A percentile compares a stretch with the other conserved stretches of the same genome.
phyloP scores from a whole-genome alignment of 2,888 invertebrate genomes.

The Morinoia aosen region DNA sequence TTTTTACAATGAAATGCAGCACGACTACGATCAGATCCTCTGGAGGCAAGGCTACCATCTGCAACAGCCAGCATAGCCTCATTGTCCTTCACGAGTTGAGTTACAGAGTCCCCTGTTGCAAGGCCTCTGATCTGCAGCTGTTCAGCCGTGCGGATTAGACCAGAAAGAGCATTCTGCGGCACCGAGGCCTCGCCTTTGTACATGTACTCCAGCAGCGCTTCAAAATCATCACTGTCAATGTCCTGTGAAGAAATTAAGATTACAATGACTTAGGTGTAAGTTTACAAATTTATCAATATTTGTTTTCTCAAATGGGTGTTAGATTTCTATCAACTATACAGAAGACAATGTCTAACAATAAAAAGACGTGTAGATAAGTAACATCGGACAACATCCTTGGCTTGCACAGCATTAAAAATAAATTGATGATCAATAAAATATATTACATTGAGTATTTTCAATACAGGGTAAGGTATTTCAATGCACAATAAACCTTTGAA shows the following conservation, averaged over 20 bases:
- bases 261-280: neutral
- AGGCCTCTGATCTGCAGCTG: constrained; percentile 45
- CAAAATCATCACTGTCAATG: constrained; percentile 51
- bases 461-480: no score
- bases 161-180: neutral
- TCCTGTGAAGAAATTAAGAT: neutral
- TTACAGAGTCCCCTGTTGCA: neutral
- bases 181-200: constrained; percentile 42
- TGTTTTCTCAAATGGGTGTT: no score
- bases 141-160: constrained; percentile 34
- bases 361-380: no score
- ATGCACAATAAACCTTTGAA: no score
- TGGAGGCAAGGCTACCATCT: neutral
- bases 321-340: no score
- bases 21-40: neutral
- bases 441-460: no score
- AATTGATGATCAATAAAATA: no score
- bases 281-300: no score
- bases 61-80: constrained; percentile 8
- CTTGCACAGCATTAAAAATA: no score
- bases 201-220: constrained; percentile 45
- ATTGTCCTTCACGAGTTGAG: constrained; percentile 43
- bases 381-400: no score
- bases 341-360: no score
- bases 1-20: neutral